phyloP scores from a whole-genome alignment of 2,888 invertebrate genomes.

The Cryptocephalus moraei region DNA sequence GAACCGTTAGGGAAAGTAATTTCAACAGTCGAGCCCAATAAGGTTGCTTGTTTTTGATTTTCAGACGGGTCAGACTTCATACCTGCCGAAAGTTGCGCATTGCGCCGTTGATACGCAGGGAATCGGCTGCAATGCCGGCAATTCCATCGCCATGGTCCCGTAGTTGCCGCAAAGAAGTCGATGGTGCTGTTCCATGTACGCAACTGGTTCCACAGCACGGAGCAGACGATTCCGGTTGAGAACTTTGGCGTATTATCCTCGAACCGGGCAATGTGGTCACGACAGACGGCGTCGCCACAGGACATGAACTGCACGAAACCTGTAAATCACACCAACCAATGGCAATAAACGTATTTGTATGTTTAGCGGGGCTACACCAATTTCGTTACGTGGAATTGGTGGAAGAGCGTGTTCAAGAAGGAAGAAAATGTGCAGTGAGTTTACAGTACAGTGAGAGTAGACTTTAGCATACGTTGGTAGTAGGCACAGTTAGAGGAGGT shows the following conservation, averaged over 20 bases:
- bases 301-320: slow-evolving; percentile 51
- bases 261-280: slow-evolving; percentile 58
- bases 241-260: slow-evolving; percentile 81
- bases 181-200: slow-evolving; percentile 60
- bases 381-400: slow-evolving; percentile 29
- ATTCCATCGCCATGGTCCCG: slow-evolving; percentile 65
- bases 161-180: slow-evolving; percentile 78
- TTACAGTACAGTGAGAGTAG: slow-evolving; percentile 7
- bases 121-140: slow-evolving; percentile 92
- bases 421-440: slow-evolving; percentile 16
- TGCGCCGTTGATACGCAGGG: slow-evolving; percentile 90
- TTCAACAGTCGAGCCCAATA: no score
- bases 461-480: slow-evolving; percentile 3
- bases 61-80: slow-evolving; percentile 23
- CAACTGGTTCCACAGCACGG: slow-evolving; percentile 49
- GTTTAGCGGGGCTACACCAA: slow-evolving; percentile 18
- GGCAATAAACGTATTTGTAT: slow-evolving; percentile 15
- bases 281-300: slow-evolving; percentile 58
- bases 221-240: slow-evolving; percentile 67
- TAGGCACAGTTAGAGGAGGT: no score
- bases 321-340: slow-evolving; percentile 26
- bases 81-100: slow-evolving; percentile 95
- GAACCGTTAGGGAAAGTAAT: no score
- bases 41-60: no score
- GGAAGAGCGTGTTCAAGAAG: slow-evolving; percentile 12